A percentile compares a stretch with the other conserved stretches of the same genome.
Conservation (phyloP, 1,140 invertebrate species). For the Oscheius sp. region DNA sequence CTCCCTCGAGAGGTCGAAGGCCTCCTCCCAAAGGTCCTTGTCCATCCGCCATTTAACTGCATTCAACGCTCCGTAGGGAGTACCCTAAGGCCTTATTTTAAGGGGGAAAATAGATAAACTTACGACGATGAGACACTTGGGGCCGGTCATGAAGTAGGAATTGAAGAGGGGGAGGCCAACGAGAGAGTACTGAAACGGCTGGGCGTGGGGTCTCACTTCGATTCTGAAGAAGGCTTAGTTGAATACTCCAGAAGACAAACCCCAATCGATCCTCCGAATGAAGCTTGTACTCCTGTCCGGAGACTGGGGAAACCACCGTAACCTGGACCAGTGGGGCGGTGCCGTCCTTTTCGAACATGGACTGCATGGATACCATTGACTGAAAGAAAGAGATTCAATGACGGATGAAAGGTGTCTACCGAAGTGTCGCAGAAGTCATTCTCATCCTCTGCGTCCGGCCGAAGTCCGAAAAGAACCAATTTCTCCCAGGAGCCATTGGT, state of each 20-base stretch:
- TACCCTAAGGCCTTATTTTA: slow-evolving; percentile 38
- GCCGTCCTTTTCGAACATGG: background rate
- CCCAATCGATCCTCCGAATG: slow-evolving; percentile 18
- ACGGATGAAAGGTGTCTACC: slow-evolving; percentile 6
- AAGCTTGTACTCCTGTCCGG: slow-evolving; percentile 8
- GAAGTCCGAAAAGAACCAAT: slow-evolving; percentile 14
- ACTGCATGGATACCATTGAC: slow-evolving; percentile 6
- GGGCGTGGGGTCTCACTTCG: background rate
- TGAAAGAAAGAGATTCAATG: slow-evolving; percentile 3
- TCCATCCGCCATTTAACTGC: slow-evolving; percentile 53
- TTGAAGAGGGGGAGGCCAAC: slow-evolving; percentile 11
- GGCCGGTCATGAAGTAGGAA: slow-evolving; percentile 18
- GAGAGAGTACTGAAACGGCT: slow-evolving; percentile 18
- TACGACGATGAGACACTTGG: slow-evolving; percentile 8
- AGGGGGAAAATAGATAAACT: background rate
- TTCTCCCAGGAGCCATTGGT: background rate
- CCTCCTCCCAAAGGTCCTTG: slow-evolving; percentile 51
- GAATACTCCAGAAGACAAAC: too few relatives aligned
- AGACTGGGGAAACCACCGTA: slow-evolving; percentile 16
- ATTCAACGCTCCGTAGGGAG: slow-evolving; percentile 40
- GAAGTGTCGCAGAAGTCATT: slow-evolving; percentile 14
- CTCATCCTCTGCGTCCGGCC: slow-evolving; percentile 11
- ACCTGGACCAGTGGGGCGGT: background rate
- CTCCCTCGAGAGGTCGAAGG: slow-evolving; percentile 35
- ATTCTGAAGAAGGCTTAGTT: slow-evolving; percentile 1